A percentile compares a stretch with the other conserved stretches of the same genome.
phyloP scores from a whole-genome alignment of 2,797 vertebrate species.

The Rhyacichthys aspro region DNA sequence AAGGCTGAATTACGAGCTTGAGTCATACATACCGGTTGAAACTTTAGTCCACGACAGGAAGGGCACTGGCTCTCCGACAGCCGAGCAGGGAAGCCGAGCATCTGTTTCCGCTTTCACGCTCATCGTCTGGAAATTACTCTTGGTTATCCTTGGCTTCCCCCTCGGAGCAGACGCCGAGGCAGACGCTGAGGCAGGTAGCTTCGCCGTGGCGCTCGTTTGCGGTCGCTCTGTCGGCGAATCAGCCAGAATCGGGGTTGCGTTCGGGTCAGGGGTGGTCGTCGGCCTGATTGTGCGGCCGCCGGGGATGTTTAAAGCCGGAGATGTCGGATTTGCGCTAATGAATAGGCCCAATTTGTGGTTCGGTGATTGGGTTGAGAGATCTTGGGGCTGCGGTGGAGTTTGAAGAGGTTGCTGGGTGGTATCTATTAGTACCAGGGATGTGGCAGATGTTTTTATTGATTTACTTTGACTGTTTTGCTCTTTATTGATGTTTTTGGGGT shows the following conservation, averaged over 20 bases:
- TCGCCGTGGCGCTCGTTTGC: constrained; percentile 34
- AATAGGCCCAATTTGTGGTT: constrained; percentile 41
- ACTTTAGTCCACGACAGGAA: constrained; percentile 91
- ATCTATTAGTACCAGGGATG: background rate
- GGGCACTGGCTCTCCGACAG: constrained; percentile 83
- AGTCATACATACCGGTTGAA: constrained; percentile 84
- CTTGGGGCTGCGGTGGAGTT: background rate
- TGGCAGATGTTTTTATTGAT: background rate
- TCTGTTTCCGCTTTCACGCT: constrained; percentile 82
- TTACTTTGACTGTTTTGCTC: too few species aligned
- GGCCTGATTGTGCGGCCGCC: background rate
- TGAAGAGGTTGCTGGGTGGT: background rate
- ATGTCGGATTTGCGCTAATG: constrained; percentile 41
- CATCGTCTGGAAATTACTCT: constrained; percentile 69
- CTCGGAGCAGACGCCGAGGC: constrained; percentile 55
- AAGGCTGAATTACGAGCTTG: constrained; percentile 13
- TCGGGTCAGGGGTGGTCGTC: constrained; percentile 7
- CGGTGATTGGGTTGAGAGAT: constrained; percentile 27
- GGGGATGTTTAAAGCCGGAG: constrained; percentile 5
- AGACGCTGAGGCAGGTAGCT: constrained; percentile 60
- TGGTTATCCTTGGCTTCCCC: constrained; percentile 81
- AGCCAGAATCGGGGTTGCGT: constrained; percentile 21
- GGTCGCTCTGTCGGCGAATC: constrained; percentile 25
- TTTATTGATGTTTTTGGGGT: constrained; percentile 63
- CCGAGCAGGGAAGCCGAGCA: constrained; percentile 84